Evolutionary conservation across 1,140 invertebrate genomes (phyloP), one percentile per base, ranked within the genome.

Genomic region (Drosophila repleta): DNA sequence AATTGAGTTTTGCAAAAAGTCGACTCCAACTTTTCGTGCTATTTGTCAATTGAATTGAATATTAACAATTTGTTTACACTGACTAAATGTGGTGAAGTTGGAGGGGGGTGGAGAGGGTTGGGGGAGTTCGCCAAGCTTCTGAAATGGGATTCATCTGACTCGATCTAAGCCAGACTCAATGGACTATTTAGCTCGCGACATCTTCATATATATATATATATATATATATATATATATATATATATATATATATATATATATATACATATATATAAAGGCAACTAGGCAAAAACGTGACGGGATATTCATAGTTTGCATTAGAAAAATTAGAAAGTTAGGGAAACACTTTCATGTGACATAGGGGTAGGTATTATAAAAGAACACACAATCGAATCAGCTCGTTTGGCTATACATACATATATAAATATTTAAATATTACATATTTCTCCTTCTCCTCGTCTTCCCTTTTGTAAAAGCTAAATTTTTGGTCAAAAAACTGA

Each of bases 401-500:
- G 37, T 41, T 13, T 45, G 29, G 7, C 20, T 49, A 39, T 43
- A 46, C 35, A 37, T 37, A 35, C 37, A 43, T 49, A 39, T 43
- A 46, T 45, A 37, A 49, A 35, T 49, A 43, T 49, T 37, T 51
- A 46, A 46, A 35, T 71, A 71, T 72, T 65, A 66, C 43, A 57
- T 53, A 49, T 48, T 66, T 26, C 15, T 39, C 17, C 17, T 24
- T 62, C 32, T 60, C 21, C 15, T 32, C 17, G n/a, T 48, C 46
- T 55, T 21, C 43, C 18, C 26, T 13, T 13, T 35, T 35, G 32
- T 70, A 76, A 79, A 74, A 80, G 77, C 77, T 74, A 56, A 61
- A 62, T 41, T 41, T 41, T 74, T 74, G 70, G 70, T 78, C 64
- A 45, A 64, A 68, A 64, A 71, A 68, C 26, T 65, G 55, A 66